Conservation (phyloP, 2,888 invertebrate species). For the Maniola hyperantus region DNA sequence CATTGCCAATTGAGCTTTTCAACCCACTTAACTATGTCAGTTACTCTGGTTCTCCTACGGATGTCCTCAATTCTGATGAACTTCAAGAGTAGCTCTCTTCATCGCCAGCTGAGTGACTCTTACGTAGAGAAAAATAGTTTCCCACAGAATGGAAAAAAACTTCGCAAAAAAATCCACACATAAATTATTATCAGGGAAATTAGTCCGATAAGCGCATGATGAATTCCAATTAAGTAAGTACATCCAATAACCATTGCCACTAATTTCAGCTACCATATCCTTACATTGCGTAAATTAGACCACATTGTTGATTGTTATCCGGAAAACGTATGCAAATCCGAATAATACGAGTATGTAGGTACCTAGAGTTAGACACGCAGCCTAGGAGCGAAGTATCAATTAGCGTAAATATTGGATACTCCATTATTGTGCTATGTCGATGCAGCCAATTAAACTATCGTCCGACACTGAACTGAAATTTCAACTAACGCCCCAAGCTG, state of each 20-base stretch:
- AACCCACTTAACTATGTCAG: too few species aligned
- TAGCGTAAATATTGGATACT: constrained; percentile 30
- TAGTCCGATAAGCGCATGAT: too few species aligned
- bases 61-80: not conserved
- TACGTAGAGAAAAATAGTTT: too few species aligned
- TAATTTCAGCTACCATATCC: not conserved
- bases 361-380: not conserved
- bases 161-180: too few species aligned
- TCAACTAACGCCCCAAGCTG: constrained; percentile 53
- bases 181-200: too few species aligned
- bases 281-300: not conserved
- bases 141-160: too few species aligned
- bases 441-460: constrained; percentile 51
- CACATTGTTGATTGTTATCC: not conserved
- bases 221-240: too few species aligned
- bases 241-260: too few species aligned
- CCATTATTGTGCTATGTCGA: constrained; percentile 44
- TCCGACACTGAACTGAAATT: constrained; percentile 47
- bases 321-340: not conserved
- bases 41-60: not conserved
- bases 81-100: too few species aligned
- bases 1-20: too few species aligned
- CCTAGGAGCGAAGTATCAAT: constrained; percentile 22
- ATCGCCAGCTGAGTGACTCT: too few species aligned
- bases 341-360: not conserved